Base-by-base conservation (phyloP, 92 coral and sea anemone species). In the Bergia sp. region DNA sequence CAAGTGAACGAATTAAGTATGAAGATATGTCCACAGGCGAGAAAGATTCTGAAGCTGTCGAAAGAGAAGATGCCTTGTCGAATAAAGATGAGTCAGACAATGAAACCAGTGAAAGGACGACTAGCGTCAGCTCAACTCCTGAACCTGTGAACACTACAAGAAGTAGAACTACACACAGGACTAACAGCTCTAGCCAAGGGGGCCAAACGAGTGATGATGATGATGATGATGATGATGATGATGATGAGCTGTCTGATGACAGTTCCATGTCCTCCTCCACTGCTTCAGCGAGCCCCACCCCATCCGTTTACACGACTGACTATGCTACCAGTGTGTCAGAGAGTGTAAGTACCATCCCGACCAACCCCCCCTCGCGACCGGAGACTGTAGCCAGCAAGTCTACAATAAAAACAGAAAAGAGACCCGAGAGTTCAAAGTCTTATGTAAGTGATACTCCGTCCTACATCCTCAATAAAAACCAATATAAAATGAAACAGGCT, bases 401-500 rank as follows among this genome's bases (percentile, higher is more conserved):
- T 4, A 44, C 87, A 45, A 71, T 50, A 71, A 84, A 71, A 69
- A 44, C 78, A n/a, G 40, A 36, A 47, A 29, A 2, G 16, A 69
- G 87, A 71, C 42, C 79, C 0, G 40, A 47, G 18, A 84, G 79
- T 53, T 72, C 87, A n/a, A 44, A 44, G 23, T 84, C 87, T 20
- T 36, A 71, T 2, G 87, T 84, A 16, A 84, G 87, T 47, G 87
- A 84, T 44, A 69, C 78, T 36, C 87, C 87, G 0, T 84, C 87
- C 37, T 84, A 84, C 7, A 84, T 84, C 16, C 87, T 84, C 79
- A 84, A 84, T 49, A 69, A 42, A 15, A 84, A 84, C 42, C 87
- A 84, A 50, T 84, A 84, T 49, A 84, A 44, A 73, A 84, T 84
- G 79, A 84, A 84, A 45, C 87, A 71, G 37, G 79, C 8, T 20